These are phyloP conservation scores for Drosophila aff. DNA, from an alignment of 1,140 invertebrate species.

Conservation along the genomic window DNA sequence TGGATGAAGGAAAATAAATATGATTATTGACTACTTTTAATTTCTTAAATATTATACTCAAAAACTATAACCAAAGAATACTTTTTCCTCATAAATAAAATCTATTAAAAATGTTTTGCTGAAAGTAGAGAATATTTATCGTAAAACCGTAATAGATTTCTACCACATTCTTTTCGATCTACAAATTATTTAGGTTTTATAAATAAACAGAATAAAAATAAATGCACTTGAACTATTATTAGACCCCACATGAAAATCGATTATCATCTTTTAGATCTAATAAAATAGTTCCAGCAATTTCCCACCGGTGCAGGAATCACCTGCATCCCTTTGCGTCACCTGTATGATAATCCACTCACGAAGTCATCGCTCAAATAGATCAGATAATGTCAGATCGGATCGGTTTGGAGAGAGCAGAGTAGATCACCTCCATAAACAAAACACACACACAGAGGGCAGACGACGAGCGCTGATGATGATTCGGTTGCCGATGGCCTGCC, in stretches of 20 bases:
- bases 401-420: conserved; percentile 12
- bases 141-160: no score
- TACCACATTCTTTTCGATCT: no score
- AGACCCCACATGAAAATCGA: neutral
- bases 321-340: conserved; percentile 24
- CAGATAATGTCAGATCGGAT: conserved; percentile 24
- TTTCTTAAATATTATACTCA: no score
- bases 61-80: no score
- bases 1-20: no score
- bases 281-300: conserved; percentile 7
- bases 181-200: neutral
- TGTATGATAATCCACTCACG: conserved; percentile 28
- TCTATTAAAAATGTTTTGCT: no score
- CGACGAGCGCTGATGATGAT: conserved; percentile 28
- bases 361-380: conserved; percentile 36
- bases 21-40: no score
- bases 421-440: conserved; percentile 29
- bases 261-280: conserved; percentile 18
- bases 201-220: neutral
- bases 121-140: no score
- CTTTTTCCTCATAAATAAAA: no score
- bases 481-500: conserved; percentile 29
- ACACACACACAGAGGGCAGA: conserved; percentile 35
- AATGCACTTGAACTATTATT: neutral
- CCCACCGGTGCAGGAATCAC: conserved; percentile 7